A percentile compares a stretch with the other conserved stretches of the same genome.
phyloP scores from a whole-genome alignment of 2,888 invertebrate genomes.

The Cepaea hortensis region DNA sequence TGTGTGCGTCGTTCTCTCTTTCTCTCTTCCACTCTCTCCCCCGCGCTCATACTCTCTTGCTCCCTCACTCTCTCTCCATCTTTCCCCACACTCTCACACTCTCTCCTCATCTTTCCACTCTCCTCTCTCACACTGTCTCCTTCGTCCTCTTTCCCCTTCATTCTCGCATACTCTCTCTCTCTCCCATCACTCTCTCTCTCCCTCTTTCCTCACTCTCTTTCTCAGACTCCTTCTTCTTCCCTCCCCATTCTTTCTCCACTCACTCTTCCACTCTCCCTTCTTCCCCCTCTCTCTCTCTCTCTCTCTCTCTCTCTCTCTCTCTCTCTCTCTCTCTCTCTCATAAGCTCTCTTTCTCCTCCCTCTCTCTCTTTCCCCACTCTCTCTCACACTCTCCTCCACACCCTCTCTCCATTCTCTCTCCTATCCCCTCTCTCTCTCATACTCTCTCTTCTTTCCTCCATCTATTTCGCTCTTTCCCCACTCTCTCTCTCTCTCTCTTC shows the following conservation, averaged over 20 bases:
- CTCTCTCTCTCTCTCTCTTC: too few species aligned
- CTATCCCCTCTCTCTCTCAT: too few species aligned
- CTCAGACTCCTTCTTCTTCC: background rate
- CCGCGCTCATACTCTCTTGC: background rate
- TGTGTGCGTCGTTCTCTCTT: slow-evolving; percentile 14
- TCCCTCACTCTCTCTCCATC: too few species aligned
- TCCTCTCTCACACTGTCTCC: background rate
- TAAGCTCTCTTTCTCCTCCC: too few species aligned
- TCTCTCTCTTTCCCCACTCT: too few species aligned
- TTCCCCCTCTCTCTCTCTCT: background rate
- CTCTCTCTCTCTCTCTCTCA: background rate
- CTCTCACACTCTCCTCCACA: too few species aligned
- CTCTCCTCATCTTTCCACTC: background rate
- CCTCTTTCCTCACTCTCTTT: background rate
- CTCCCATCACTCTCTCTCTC: background rate
- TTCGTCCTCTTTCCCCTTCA: background rate
- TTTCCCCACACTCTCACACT: background rate
- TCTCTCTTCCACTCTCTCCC: slow-evolving; percentile 14
- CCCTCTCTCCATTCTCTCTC: too few species aligned
- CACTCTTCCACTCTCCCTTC: background rate
- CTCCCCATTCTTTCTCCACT: background rate
- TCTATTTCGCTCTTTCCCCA: too few species aligned
- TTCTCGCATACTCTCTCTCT: background rate
- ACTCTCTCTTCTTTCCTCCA: too few species aligned
- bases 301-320: background rate